A percentile compares a stretch with the other conserved stretches of the same genome.
These are phyloP conservation scores for Psittacula echo DNA, from an alignment of 2,797 vertebrate genomes.

Conservation along the genomic window DNA sequence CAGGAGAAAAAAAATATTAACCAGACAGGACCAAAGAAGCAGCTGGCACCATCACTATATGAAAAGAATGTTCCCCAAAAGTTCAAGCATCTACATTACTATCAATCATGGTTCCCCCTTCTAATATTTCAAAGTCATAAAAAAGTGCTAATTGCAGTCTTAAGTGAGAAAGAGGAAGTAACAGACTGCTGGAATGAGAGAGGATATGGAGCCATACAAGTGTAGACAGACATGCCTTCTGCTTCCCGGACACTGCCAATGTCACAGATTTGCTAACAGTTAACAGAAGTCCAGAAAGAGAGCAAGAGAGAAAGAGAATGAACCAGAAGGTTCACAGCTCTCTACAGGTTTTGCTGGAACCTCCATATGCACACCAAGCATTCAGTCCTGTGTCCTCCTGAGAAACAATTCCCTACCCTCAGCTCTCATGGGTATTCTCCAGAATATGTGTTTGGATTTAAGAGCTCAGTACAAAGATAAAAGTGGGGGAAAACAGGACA, in stretches of 20 bases:
- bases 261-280: neutral
- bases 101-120: slow-evolving; percentile 65
- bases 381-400: neutral
- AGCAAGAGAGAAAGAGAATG: neutral
- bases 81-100: slow-evolving; percentile 77
- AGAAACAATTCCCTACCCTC: neutral
- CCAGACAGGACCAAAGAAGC: slow-evolving; percentile 59
- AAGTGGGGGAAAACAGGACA: rapidly evolving
- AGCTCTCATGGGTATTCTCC: neutral
- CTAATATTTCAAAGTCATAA: slow-evolving; percentile 79
- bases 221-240: neutral
- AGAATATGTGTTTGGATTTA: neutral
- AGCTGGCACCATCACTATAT: slow-evolving; percentile 69
- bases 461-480: neutral
- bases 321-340: neutral
- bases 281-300: neutral
- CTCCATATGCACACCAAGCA: neutral
- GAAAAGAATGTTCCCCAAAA: slow-evolving; percentile 76
- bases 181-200: slow-evolving; percentile 52
- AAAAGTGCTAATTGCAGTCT: slow-evolving; percentile 75
- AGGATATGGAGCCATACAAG: slow-evolving; percentile 12
- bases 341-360: neutral
- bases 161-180: slow-evolving; percentile 74
- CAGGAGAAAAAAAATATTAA: slow-evolving; percentile 51
- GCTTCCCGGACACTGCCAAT: neutral